Evolutionary conservation across 30 jellyfish, hydroid and myxozoan genomes (phyloP).

Genomic region (Phacellophora camtschatica): DNA sequence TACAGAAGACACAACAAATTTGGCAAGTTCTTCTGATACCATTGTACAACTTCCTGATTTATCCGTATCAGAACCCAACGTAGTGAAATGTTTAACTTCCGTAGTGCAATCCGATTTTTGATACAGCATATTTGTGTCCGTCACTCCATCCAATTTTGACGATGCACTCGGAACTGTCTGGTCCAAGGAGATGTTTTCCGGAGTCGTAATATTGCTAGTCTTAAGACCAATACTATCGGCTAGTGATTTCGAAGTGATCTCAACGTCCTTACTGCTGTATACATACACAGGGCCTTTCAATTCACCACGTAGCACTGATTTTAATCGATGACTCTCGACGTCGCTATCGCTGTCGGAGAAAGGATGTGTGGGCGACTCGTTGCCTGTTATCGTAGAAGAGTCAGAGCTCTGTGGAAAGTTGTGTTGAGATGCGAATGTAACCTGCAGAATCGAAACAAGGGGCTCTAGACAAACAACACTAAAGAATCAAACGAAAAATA

Average conservation of each 20-base stretch:
- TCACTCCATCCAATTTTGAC: neutral
- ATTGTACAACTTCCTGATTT: slow-evolving; percentile 22
- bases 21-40: slow-evolving; percentile 64
- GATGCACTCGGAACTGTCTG: neutral
- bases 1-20: slow-evolving; percentile 31
- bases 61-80: neutral
- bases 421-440: slow-evolving; percentile 62
- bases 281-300: slow-evolving; percentile 80
- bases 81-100: neutral
- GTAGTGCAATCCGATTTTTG: neutral
- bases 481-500: too few species aligned
- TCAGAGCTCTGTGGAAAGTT: slow-evolving; percentile 50
- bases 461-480: too few species aligned
- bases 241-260: slow-evolving; percentile 27
- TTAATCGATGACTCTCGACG: slow-evolving; percentile 83
- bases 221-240: slow-evolving; percentile 29
- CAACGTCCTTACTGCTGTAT: slow-evolving; percentile 53
- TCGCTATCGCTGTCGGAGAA: slow-evolving; percentile 87
- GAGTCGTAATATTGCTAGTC: neutral
- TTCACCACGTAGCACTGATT: slow-evolving; percentile 81
- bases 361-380: slow-evolving; percentile 82
- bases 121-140: neutral
- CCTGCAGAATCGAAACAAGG: too few species aligned
- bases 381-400: slow-evolving; percentile 85
- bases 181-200: neutral